Conservation (phyloP, 2,113 vertebrate genomes). For the Taurulus bubalis region DNA sequence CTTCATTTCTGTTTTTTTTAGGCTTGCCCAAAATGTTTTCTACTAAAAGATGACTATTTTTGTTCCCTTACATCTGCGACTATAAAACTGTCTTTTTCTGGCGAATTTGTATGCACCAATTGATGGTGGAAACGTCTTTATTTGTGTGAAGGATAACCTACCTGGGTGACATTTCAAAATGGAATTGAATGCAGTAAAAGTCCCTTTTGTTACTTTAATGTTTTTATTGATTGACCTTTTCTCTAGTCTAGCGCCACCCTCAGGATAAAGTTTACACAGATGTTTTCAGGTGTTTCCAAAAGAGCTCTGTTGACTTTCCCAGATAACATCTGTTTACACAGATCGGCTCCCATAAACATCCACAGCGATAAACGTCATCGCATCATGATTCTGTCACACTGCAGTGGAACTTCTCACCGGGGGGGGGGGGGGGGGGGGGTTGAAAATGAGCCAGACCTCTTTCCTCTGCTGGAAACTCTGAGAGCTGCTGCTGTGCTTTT, state of each 20-base stretch:
- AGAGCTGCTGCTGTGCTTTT: background rate
- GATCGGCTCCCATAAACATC: background rate
- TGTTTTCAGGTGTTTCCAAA: background rate
- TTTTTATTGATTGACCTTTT: background rate
- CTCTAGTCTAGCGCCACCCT: background rate
- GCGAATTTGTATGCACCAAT: too few relatives aligned
- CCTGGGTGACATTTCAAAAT: background rate
- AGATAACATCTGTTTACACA: background rate
- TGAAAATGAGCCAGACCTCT: background rate
- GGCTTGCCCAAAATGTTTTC: too few relatives aligned
- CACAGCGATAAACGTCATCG: background rate
- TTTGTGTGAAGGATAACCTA: background rate
- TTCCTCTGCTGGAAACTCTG: slow-evolving; percentile 18
- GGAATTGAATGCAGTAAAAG: background rate
- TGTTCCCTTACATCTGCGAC: too few relatives aligned
- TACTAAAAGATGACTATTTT: too few relatives aligned
- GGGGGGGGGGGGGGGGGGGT: background rate
- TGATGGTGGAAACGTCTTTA: background rate
- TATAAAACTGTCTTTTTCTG: too few relatives aligned
- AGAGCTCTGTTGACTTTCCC: slow-evolving; percentile 11
- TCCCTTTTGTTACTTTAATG: background rate
- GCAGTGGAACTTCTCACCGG: slow-evolving; percentile 32
- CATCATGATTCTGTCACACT: background rate
- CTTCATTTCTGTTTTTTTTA: too few relatives aligned
- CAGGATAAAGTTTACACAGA: background rate